Evolutionary conservation across 1,140 invertebrate genomes (phyloP).

Genomic region (Drosophila ironensis): DNA sequence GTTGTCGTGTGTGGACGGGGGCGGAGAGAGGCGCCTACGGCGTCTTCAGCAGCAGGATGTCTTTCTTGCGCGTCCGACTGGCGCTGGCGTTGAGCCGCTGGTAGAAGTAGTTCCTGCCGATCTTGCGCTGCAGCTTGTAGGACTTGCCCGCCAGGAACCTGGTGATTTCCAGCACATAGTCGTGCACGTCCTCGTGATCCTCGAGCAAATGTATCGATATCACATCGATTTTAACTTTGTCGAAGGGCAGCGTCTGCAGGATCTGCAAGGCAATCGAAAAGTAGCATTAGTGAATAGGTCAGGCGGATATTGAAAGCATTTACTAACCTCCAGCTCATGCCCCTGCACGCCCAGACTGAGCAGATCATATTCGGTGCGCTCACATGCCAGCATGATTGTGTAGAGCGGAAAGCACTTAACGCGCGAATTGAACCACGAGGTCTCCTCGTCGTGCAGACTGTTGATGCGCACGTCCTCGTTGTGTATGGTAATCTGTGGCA

Average conservation of each 20-base stretch:
- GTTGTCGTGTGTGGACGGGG: background rate
- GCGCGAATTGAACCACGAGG: conserved; percentile 83
- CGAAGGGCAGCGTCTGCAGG: conserved; percentile 83
- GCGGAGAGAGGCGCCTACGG: conserved; percentile 32
- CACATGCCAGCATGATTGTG: conserved; percentile 89
- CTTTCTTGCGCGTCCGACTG: conserved; percentile 79
- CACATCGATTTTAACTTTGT: conserved; percentile 83
- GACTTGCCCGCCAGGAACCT: conserved; percentile 77
- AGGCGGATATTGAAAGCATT: no score
- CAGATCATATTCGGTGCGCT: conserved; percentile 87
- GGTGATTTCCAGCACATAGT: conserved; percentile 76
- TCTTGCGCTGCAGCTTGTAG: conserved; percentile 76
- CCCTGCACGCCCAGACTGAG: conserved; percentile 87
- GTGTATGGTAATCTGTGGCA: conserved; percentile 84
- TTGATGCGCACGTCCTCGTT: conserved; percentile 85
- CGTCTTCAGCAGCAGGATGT: conserved; percentile 76
- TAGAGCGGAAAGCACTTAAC: conserved; percentile 93
- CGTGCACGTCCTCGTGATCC: conserved; percentile 69
- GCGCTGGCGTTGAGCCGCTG: conserved; percentile 66
- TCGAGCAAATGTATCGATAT: conserved; percentile 82
- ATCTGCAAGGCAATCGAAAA: conserved; percentile 65
- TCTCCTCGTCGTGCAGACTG: conserved; percentile 83
- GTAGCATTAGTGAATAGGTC: no score
- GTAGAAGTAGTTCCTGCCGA: conserved; percentile 80
- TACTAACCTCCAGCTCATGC: conserved; percentile 83